A percentile compares a stretch with the other conserved stretches of the same genome.
phyloP scores from a whole-genome alignment of 2,113 vertebrate species.

The Platanista minor region DNA sequence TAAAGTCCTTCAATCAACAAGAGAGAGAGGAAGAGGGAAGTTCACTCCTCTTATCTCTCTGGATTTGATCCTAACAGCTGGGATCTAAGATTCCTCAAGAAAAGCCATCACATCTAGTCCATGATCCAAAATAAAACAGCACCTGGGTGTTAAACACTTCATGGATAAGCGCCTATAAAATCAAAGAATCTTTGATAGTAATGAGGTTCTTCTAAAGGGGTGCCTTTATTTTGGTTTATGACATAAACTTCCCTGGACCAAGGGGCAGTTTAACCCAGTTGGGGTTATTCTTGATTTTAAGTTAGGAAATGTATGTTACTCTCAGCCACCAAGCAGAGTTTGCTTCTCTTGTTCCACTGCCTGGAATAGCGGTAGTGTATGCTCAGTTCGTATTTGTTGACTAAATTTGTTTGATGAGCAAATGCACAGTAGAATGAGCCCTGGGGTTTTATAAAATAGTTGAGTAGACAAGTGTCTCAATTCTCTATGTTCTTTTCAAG shows the following conservation, averaged over 20 bases:
- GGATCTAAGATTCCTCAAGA: constrained; percentile 49
- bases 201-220: neutral
- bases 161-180: neutral
- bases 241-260: neutral
- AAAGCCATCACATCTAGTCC: constrained; percentile 30
- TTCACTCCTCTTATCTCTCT: neutral
- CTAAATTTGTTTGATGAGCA: neutral
- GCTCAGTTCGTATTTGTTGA: neutral
- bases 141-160: neutral
- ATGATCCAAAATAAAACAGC: constrained; percentile 32
- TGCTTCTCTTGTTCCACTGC: neutral
- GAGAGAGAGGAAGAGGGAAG: neutral
- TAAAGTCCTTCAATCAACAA: constrained; percentile 45
- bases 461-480: neutral
- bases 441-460: neutral
- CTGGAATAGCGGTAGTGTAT: neutral
- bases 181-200: neutral
- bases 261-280: neutral
- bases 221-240: neutral
- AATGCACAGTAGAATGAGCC: neutral
- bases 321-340: neutral
- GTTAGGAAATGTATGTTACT: neutral
- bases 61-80: constrained; percentile 63
- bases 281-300: neutral
- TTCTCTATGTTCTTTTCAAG: neutral